Conservation (phyloP, 2,797 vertebrate species). For the Eulemur coronatus region DNA sequence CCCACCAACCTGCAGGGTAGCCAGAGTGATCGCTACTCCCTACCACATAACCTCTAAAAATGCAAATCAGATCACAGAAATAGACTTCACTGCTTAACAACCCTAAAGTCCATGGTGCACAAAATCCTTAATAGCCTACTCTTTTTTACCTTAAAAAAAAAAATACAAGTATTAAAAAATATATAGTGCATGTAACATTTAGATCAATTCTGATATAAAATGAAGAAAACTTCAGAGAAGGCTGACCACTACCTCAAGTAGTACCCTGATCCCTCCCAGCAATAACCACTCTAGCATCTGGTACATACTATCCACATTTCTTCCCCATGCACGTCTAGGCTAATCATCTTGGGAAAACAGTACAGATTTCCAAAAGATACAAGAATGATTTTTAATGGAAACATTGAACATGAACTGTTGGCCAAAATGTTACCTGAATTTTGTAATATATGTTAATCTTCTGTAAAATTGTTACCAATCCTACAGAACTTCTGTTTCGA, state of each 20-base stretch:
- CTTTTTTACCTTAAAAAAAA: neutral
- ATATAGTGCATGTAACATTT: neutral
- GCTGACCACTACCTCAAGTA: neutral
- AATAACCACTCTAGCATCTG: neutral
- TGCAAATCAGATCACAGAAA: neutral
- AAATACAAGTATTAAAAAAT: neutral
- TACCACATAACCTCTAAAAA: neutral
- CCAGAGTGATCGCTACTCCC: rapidly evolving
- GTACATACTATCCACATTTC: no score
- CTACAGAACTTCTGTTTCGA: neutral
- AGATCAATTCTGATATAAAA: neutral
- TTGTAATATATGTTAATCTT: neutral
- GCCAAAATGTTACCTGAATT: neutral
- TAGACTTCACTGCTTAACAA: neutral
- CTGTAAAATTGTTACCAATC: neutral
- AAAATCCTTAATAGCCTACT: neutral
- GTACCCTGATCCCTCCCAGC: neutral
- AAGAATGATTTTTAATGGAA: slow-evolving; percentile 17
- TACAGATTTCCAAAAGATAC: neutral
- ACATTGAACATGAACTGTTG: neutral
- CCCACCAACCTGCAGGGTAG: neutral
- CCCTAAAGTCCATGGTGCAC: neutral
- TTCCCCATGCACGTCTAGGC: neutral
- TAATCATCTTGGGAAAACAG: neutral
- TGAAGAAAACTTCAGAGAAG: neutral